Evolutionary conservation across 2,113 vertebrate genomes (phyloP).

Genomic region (Gymnarchus niloticus): DNA sequence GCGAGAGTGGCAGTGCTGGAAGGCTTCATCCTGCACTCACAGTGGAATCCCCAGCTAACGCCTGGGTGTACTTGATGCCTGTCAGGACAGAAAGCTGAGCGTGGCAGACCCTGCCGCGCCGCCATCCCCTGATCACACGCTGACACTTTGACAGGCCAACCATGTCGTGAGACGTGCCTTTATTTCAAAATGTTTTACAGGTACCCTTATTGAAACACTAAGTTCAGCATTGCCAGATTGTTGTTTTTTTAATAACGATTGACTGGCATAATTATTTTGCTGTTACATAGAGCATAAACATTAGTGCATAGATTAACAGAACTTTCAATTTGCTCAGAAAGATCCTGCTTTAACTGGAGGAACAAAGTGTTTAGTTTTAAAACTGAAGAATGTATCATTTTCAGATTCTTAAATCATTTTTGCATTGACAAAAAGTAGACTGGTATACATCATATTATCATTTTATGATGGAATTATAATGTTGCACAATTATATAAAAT

Average conservation of each 20-base stretch:
- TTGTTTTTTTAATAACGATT: background rate
- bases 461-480: no score
- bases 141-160: slow-evolving; percentile 7
- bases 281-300: background rate
- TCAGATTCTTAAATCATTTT: no score
- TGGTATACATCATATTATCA: no score
- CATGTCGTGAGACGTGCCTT: background rate
- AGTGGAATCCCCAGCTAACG: background rate
- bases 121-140: background rate
- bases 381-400: background rate
- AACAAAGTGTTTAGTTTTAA: background rate
- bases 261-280: background rate
- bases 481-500: no score
- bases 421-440: background rate
- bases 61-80: slow-evolving; percentile 22
- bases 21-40: background rate
- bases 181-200: background rate
- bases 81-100: slow-evolving; percentile 10
- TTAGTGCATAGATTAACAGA: background rate
- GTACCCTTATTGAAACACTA: background rate
- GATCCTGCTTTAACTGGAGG: background rate
- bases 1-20: background rate
- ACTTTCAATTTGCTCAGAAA: background rate
- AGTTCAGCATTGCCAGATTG: background rate
- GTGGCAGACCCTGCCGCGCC: background rate